phyloP scores from a whole-genome alignment of 2,888 invertebrate genomes.

The Oegoconia quadripuncta region DNA sequence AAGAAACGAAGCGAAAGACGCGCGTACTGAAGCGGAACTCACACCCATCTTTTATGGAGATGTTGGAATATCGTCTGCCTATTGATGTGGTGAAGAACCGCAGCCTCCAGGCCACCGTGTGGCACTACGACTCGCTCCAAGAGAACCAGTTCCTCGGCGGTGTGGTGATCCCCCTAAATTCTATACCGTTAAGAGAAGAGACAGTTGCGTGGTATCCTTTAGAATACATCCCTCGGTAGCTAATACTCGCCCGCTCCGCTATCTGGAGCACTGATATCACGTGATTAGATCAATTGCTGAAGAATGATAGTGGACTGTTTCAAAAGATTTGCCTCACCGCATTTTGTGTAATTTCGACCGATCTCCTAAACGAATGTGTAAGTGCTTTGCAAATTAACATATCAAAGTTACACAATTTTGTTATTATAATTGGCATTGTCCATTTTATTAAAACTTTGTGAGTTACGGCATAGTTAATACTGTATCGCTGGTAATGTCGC shows the following conservation, averaged over 20 bases:
- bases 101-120: conserved; percentile 93
- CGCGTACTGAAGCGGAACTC: conserved; percentile 94
- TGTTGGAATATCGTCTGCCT: conserved; percentile 94
- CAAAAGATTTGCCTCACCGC: too few species aligned
- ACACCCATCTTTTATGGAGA: conserved; percentile 99
- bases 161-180: conserved; percentile 87
- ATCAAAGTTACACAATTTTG: too few species aligned
- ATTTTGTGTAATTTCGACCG: too few species aligned
- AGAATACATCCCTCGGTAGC: conserved; percentile 73
- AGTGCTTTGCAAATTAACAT: too few species aligned
- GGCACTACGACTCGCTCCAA: conserved; percentile 96
- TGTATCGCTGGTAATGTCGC: too few species aligned
- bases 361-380: too few species aligned
- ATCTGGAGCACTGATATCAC: conserved; percentile 44
- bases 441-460: too few species aligned
- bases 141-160: conserved; percentile 97
- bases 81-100: conserved; percentile 87
- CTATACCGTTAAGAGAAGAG: conserved; percentile 87
- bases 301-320: too few species aligned
- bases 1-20: conserved; percentile 97
- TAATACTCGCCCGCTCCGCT: conserved; percentile 51
- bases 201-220: conserved; percentile 93
- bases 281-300: conserved; percentile 7
- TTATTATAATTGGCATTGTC: too few species aligned
- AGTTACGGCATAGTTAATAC: too few species aligned